Conservation (phyloP, 2,888 invertebrate species). For the Scaeva pyrastri region DNA sequence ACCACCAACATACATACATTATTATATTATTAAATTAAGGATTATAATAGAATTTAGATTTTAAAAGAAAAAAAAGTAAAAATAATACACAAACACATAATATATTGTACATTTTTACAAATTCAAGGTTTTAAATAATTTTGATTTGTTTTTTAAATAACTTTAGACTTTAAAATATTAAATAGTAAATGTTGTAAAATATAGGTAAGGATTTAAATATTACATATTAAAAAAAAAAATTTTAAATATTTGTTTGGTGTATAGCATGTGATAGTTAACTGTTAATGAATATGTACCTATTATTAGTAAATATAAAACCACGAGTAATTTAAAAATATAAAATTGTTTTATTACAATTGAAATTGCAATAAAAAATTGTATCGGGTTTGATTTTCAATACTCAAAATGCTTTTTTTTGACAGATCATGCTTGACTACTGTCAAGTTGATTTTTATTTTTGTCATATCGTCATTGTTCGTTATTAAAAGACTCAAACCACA, state of each 20-base stretch:
- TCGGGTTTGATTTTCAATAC: no score
- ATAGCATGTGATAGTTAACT: conserved; percentile 45
- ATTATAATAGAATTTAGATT: conserved; percentile 2
- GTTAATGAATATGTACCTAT: conserved; percentile 3
- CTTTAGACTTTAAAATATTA: background rate
- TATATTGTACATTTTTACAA: conserved; percentile 33
- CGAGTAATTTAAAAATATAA: background rate
- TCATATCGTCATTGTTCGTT: no score
- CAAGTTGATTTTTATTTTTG: no score
- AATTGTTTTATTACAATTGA: background rate
- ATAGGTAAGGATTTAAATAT: background rate
- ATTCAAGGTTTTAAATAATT: conserved; percentile 11
- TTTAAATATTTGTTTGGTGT: conserved; percentile 16
- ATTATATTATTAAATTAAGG: conserved; percentile 1
- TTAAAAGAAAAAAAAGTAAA: no score
- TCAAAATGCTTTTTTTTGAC: no score
- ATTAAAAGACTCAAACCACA: no score
- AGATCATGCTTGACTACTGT: no score
- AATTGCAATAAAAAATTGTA: no score
- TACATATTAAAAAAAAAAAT: background rate
- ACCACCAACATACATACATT: conserved; percentile 12
- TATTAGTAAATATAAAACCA: background rate
- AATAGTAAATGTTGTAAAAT: background rate
- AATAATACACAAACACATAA: conserved; percentile 4
- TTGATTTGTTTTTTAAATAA: conserved; percentile 5